phyloP scores from a whole-genome alignment of 2,113 vertebrate species.

The Laticauda laticaudata region DNA sequence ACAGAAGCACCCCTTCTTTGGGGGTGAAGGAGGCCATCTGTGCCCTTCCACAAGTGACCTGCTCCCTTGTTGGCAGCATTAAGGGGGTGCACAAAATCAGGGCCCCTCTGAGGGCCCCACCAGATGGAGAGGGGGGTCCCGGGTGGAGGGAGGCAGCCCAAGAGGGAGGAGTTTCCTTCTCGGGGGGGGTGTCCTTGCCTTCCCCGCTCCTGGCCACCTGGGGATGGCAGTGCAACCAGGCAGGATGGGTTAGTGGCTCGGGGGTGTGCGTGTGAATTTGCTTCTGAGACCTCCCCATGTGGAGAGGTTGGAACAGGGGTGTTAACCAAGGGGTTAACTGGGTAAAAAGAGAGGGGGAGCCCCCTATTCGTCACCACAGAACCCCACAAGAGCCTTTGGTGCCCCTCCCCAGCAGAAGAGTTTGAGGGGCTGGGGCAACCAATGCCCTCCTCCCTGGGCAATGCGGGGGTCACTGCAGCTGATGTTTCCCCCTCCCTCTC shows the following conservation, averaged over 20 bases:
- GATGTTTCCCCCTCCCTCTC: too few species aligned
- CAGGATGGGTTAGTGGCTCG: neutral
- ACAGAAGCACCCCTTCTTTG: neutral
- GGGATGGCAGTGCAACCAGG: neutral
- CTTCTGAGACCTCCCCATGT: neutral
- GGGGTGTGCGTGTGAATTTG: neutral
- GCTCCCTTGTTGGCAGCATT: neutral
- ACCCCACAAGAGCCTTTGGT: neutral
- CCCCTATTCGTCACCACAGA: too few species aligned
- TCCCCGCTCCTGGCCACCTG: neutral
- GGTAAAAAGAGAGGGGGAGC: neutral
- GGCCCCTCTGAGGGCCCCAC: neutral
- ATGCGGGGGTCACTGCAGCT: neutral
- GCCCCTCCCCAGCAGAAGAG: neutral
- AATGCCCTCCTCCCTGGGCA: neutral
- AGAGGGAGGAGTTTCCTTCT: neutral
- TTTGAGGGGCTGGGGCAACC: neutral
- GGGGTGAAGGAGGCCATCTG: fast-evolving
- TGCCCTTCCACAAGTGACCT: neutral
- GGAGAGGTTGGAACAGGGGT: neutral
- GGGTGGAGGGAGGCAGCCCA: neutral
- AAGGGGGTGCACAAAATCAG: neutral
- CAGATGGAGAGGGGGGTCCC: neutral
- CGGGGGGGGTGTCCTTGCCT: neutral
- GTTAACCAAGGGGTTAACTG: neutral